phyloP scores from a whole-genome alignment of 2,113 vertebrate species.

The Chaetorhynchus papuensis region DNA sequence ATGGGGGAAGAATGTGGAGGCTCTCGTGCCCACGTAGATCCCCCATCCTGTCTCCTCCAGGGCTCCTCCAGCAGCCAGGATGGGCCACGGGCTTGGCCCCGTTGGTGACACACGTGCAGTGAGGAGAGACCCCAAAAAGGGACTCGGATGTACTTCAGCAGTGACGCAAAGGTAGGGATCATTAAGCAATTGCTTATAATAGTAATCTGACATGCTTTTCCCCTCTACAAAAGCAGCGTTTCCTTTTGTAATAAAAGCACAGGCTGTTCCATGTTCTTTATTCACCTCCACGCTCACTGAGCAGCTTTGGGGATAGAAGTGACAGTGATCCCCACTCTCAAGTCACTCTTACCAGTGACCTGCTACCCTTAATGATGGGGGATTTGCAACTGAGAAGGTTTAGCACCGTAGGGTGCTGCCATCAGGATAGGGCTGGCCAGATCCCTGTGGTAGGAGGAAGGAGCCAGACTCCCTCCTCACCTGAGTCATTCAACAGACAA shows the following conservation, averaged over 20 bases:
- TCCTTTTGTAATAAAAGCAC: constrained; percentile 23
- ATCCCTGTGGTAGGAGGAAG: neutral
- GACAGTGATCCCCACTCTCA: neutral
- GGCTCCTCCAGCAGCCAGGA: neutral
- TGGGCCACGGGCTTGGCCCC: neutral
- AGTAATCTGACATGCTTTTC: neutral
- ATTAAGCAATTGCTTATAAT: neutral
- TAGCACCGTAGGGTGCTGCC: neutral
- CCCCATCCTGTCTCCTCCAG: neutral
- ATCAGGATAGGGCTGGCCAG: neutral
- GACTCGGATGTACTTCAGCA: neutral
- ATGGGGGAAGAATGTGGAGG: neutral
- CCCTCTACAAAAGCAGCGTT: neutral
- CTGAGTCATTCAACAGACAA: neutral
- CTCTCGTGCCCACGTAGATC: accelerated
- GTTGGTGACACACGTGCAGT: accelerated
- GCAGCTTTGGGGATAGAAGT: neutral
- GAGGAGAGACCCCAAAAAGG: neutral
- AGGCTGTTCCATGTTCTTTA: neutral
- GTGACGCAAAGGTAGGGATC: neutral
- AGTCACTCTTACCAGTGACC: neutral
- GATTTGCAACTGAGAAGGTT: constrained; percentile 15
- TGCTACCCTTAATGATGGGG: neutral
- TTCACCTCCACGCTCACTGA: neutral
- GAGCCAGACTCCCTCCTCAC: constrained; percentile 3